These are phyloP conservation scores for Phenganax subtilis DNA, from an alignment of 92 coral and sea anemone genomes.

Conservation along the genomic window DNA sequence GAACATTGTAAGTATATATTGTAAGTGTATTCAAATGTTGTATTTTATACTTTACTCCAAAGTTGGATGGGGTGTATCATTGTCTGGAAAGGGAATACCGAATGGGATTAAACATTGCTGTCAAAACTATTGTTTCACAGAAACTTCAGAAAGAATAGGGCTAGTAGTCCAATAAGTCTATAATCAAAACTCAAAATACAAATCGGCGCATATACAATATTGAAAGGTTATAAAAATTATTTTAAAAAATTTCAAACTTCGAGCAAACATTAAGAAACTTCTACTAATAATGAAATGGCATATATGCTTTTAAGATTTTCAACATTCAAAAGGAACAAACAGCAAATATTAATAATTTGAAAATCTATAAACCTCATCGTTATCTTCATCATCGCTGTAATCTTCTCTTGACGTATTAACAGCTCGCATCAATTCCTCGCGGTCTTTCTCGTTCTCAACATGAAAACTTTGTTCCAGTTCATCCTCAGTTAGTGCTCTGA, in stretches of 20 bases:
- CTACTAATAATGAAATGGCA: not conserved
- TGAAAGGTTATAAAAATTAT: not conserved
- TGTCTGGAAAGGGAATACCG: too few relatives aligned
- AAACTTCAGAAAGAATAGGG: too few relatives aligned
- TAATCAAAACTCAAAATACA: too few relatives aligned
- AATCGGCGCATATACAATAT: not conserved
- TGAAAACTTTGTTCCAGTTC: slow-evolving; percentile 85
- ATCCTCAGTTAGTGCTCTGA: slow-evolving; percentile 77
- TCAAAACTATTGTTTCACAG: too few relatives aligned
- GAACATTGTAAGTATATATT: too few relatives aligned
- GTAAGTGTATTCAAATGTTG: too few relatives aligned
- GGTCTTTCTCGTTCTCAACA: slow-evolving; percentile 66
- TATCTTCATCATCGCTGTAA: slow-evolving; percentile 70
- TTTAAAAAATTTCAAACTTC: not conserved
- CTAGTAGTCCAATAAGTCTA: too few relatives aligned
- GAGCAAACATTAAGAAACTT: not conserved
- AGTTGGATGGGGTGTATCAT: too few relatives aligned
- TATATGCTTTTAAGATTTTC: slow-evolving; percentile 7
- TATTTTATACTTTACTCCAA: too few relatives aligned
- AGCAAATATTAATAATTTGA: not conserved
- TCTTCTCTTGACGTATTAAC: slow-evolving; percentile 71
- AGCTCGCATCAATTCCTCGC: slow-evolving; percentile 71
- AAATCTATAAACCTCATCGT: slow-evolving; percentile 12
- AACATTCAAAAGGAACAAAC: not conserved
- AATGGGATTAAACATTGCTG: too few relatives aligned